Percentiles rank a stretch among this genome's conserved stretches.
Evolutionary conservation across 2,113 vertebrate genomes (phyloP).

Genomic region (Vicugna pacos): DNA sequence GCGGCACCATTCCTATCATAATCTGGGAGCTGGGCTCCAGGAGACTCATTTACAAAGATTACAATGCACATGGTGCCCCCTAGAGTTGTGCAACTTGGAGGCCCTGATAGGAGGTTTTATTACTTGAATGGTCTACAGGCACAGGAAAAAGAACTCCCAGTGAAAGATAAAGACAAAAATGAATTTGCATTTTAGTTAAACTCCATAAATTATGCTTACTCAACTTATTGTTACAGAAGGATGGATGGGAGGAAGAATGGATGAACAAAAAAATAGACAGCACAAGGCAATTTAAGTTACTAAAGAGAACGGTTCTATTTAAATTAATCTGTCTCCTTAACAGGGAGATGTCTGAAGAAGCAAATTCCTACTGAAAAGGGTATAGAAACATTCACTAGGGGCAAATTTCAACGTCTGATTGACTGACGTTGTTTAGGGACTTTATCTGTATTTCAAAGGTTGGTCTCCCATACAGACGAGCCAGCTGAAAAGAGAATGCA

Average conservation of each 20-base stretch:
- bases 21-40: neutral
- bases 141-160: neutral
- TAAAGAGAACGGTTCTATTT: neutral
- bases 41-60: neutral
- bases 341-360: neutral
- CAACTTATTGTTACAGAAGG: neutral
- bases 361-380: neutral
- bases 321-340: neutral
- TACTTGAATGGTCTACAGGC: neutral
- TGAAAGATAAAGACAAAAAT: neutral
- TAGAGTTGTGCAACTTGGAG: neutral
- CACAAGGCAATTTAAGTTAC: neutral
- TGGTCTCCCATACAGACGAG: neutral
- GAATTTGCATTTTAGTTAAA: neutral
- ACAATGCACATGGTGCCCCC: neutral
- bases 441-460: conserved; percentile 59
- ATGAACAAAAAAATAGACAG: neutral
- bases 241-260: neutral
- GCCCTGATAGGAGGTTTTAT: neutral
- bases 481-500: neutral
- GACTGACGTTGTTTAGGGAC: neutral
- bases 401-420: conserved; percentile 8
- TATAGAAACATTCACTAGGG: neutral
- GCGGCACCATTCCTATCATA: neutral
- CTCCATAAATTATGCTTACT: neutral